Evolutionary conservation across 2,888 invertebrate genomes (phyloP).

Genomic region (Hylaea fasciaria): DNA sequence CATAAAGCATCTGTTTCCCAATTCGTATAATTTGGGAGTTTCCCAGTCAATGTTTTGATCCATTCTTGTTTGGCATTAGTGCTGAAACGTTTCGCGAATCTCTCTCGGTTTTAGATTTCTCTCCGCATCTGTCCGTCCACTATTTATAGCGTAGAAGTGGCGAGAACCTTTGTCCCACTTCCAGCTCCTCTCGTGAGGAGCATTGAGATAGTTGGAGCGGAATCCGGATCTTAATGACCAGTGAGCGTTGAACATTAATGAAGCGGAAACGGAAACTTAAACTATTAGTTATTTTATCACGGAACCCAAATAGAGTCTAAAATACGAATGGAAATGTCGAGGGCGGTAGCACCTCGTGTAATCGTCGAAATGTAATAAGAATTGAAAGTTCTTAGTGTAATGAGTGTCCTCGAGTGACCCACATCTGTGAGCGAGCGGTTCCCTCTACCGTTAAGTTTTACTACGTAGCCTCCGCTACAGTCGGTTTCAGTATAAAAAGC

Average conservation of each 20-base stretch:
- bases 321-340: background rate
- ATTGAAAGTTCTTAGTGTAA: conserved; percentile 5
- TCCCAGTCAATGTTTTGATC: no score
- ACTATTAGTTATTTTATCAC: background rate
- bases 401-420: background rate
- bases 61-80: no score
- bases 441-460: conserved; percentile 5
- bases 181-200: no score
- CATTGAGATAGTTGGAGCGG: no score
- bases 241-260: background rate
- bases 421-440: conserved; percentile 5
- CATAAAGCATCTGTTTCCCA: no score
- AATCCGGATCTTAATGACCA: no score
- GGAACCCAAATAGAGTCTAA: background rate
- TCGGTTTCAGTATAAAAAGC: conserved; percentile 26
- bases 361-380: conserved; percentile 3
- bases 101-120: no score
- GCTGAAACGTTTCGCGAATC: no score
- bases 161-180: no score
- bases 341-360: background rate
- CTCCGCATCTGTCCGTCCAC: no score
- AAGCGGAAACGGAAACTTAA: background rate
- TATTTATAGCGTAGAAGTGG: no score
- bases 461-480: conserved; percentile 1
- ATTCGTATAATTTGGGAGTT: no score